Evolutionary conservation across 2,888 invertebrate genomes (phyloP), one percentile per base, ranked within the genome.

Genomic region (Archips crataeganus): DNA sequence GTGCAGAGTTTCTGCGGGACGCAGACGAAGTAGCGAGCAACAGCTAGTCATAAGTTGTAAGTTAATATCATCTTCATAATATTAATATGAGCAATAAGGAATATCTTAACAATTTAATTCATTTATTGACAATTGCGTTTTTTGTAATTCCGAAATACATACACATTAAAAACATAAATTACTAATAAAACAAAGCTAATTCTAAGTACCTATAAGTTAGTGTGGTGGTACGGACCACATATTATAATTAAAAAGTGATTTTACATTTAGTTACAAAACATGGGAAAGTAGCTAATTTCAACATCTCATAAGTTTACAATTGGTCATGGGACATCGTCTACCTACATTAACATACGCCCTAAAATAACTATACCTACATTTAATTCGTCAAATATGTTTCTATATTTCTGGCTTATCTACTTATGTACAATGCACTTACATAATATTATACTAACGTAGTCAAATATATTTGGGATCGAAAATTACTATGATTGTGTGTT

Each of bases 291-390:
- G 54, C 62, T 59, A 61, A 62, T 9, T 74, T 65, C 39, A 69
- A 54, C 59, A 59, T 60, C 9, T 65, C 59, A 69, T 74, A 65
- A 74, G 65, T 60, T 34, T 64, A 63, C 13, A 74, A 64, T 74
- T 74, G 74, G 74, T 70, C 74, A 65, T 70, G 70, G 74, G 74
- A 74, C 34, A 65, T 70, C 13, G 49, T 49, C 64, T 69, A 60
- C 39, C 64, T 69, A 60, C 39, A 65, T 5, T 60, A 63, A 34
- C 15, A 61, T 57, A 45, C 2, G 49, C 13, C 70, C 63, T 63
- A 63, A 13, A 32, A 11, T 10, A 45, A 32, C 23, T 42, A 39
- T 67, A 32, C 13, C 45, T 45, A n/a, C 13, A 57, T 45, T 51
- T 59, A 65, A 3, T 6, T 54, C 8, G 60, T 36, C n/a, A 36